Conservation (phyloP, 2,797 vertebrate species). For the Peromyscus nudipes region DNA sequence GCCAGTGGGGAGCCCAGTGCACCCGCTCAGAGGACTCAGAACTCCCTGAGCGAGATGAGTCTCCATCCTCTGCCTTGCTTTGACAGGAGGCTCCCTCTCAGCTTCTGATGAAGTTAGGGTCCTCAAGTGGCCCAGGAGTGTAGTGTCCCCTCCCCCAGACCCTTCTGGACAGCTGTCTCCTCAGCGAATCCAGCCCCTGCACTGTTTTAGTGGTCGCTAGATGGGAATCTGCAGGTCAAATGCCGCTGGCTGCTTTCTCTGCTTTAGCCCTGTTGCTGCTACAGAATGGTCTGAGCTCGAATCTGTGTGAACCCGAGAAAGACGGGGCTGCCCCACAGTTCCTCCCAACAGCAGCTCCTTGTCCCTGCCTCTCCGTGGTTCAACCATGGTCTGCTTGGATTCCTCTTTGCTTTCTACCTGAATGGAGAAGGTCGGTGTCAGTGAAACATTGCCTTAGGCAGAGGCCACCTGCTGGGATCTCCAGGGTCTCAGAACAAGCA, state of each 20-base stretch:
- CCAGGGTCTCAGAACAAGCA: background rate
- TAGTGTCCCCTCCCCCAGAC: background rate
- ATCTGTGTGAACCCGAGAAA: background rate
- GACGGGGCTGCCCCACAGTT: background rate
- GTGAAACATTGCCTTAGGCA: fast-evolving
- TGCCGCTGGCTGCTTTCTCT: background rate
- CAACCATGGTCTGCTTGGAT: fast-evolving
- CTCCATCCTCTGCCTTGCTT: background rate
- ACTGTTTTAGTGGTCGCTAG: conserved; percentile 57
- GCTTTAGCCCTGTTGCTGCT: background rate
- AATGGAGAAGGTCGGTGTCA: background rate
- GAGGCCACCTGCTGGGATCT: background rate
- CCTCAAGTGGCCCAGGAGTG: background rate
- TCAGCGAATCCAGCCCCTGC: background rate
- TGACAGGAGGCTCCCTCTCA: background rate
- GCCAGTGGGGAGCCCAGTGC: too few relatives aligned
- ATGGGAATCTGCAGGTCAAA: conserved; percentile 50
- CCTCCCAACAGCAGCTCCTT: background rate
- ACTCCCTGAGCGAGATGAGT: background rate
- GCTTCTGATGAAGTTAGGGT: background rate
- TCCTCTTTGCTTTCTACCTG: background rate
- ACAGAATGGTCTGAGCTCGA: background rate
- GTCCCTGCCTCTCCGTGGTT: background rate
- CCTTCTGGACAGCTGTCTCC: background rate
- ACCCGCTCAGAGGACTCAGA: background rate